Evolutionary conservation across 2,888 invertebrate genomes (phyloP), one percentile per base, ranked within the genome.

Genomic region (Beris chalybata): DNA sequence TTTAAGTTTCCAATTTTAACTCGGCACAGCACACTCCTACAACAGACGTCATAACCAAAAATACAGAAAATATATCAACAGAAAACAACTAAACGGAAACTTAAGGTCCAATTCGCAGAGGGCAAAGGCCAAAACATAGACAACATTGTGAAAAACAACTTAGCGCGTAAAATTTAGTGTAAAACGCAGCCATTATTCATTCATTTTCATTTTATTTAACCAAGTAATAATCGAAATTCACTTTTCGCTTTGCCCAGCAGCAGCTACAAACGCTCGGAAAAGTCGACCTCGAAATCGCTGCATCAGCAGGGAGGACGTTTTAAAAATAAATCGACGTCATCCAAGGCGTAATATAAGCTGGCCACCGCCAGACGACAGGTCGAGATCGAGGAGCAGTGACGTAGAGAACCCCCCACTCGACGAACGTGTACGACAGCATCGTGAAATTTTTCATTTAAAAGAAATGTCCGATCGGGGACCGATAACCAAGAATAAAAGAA

Each of bases 311-410:
- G 79, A 79, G 67, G 79, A 78, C 9, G 80, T 80, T 67, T 70
- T 80, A 67, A 78, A 78, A 72, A 80, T 80, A 71, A 80, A 80
- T 73, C 78, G 81, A 3, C 69, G 77, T 29, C 78, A 78, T 32
- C 74, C 75, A 64, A 75, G 74, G 71, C 71, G 69, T 44, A 79
- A 80, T 70, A 75, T 77, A 72, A 79, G 79, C 69, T 79, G 79
- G 79, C 79, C 79, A 44, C 71, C 71, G 59, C 64, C 50, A 22
- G 52, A 57, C 53, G 43, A 47, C 52, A 47, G 66, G 5, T 71
- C 71, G 32, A 70, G 71, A 66, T 69, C 73, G 32, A 73, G 74
- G 5, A 74, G 75, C 63, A 71, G 72, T 43, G 74, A 74, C 5
- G 70, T 70, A 61, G 74, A 76, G 67, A 22, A 22, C 22, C 69